Evolutionary conservation across 2,888 invertebrate species (phyloP), one percentile per base, ranked within the genome.

Genomic region (Amphipoea oculea): DNA sequence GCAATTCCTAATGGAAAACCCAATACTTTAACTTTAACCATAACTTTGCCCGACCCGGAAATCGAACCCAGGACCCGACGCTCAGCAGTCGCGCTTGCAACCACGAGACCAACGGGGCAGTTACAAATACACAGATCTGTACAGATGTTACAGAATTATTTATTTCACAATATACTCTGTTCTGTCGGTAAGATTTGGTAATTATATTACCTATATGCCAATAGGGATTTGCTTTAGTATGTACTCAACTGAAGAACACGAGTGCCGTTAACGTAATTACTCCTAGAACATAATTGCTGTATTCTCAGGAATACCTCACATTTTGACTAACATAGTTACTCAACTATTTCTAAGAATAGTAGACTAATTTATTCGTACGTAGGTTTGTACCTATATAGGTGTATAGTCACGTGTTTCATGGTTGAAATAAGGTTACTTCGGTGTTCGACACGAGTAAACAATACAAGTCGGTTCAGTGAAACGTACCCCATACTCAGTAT

Each of bases 391-490:
- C 48, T 29, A 6, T 29, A 48, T 17, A 45, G n/a, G 17, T 51
- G 29, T 48, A 69, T 29, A n/a, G 42, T n/a, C 36, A 57, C 51
- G 66, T 63, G 48, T 20, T 69, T 68, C 12, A 57, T 12, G 70
- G 51, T 36, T 23, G 48, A 72, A 76, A 78, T 82, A 54, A 36
- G 72, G 66, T 79, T 67, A 70, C 54, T 73, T 75, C 73, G 74
- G 29, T 83, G 57, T 73, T 76, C 2, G 14, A 81, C 65, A 67
- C 65, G 60, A 66, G 69, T 66, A 85, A 84, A 85, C 72, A 87
- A 79, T 86, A 89, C 84, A 88, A 87, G 84, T 82, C 79, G 83
- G 81, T 85, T 78, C 84, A 54, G 40, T 73, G 67, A 62, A 71
- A 79, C 74, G 9, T 7, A 45, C 51, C 5, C 36, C 29, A 40